A percentile compares a stretch with the other conserved stretches of the same genome.
Conservation (phyloP, 2,888 invertebrate genomes). For the Hipparchia semele region DNA sequence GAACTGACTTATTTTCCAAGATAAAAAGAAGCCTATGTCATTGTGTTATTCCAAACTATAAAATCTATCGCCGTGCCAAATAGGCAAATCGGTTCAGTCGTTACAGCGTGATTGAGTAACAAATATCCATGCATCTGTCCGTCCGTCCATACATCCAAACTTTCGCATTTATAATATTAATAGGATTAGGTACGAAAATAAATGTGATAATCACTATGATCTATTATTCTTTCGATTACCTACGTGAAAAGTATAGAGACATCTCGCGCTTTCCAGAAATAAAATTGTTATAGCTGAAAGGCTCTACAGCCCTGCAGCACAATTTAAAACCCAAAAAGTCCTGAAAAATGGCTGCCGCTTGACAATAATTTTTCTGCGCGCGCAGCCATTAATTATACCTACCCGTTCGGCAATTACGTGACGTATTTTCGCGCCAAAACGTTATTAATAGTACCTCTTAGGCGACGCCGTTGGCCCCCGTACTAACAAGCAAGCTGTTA, state of each 20-base stretch:
- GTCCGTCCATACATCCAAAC: too few relatives aligned
- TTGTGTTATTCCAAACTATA: too few relatives aligned
- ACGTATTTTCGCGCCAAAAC: slow-evolving; percentile 63
- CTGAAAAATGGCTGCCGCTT: slow-evolving; percentile 15
- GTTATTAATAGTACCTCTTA: slow-evolving; percentile 67
- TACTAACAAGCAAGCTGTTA: slow-evolving; percentile 78
- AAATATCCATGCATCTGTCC: too few relatives aligned
- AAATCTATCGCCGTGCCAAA: too few relatives aligned
- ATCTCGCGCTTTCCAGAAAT: background rate
- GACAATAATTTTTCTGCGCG: slow-evolving; percentile 28
- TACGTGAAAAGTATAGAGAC: background rate
- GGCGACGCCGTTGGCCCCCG: slow-evolving; percentile 51
- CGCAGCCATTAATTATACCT: slow-evolving; percentile 43
- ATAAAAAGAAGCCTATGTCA: too few relatives aligned
- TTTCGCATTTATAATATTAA: too few relatives aligned
- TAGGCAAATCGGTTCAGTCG: too few relatives aligned
- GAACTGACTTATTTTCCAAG: too few relatives aligned
- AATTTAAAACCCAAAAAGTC: background rate
- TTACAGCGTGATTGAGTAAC: too few relatives aligned
- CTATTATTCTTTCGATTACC: too few relatives aligned
- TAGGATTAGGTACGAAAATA: too few relatives aligned
- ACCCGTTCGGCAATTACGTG: slow-evolving; percentile 55
- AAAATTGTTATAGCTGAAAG: background rate
- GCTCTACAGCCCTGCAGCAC: background rate
- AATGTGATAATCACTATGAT: too few relatives aligned